Conservation (phyloP, 2,113 vertebrate genomes). For the Verasper variegatus region DNA sequence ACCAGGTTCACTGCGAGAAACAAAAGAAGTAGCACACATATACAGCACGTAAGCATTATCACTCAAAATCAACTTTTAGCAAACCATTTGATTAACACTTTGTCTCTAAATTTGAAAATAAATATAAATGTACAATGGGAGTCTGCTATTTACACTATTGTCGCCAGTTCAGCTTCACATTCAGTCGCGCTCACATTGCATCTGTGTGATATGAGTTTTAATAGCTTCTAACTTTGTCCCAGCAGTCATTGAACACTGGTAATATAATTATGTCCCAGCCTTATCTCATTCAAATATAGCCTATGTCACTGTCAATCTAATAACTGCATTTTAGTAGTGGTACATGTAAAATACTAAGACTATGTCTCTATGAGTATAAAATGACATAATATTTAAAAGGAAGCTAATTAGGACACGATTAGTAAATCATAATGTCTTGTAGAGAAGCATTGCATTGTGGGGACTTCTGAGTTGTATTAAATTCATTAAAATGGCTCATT, state of each 20-base stretch:
- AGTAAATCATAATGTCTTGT: not conserved
- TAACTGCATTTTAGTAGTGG: not conserved
- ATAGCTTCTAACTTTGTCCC: no score
- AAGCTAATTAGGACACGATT: not conserved
- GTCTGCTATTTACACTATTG: no score
- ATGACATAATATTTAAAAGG: not conserved
- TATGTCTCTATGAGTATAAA: not conserved
- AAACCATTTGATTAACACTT: not conserved
- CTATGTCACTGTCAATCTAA: no score
- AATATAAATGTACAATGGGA: no score
- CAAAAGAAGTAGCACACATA: not conserved
- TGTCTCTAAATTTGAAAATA: not conserved
- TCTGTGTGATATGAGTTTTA: no score
- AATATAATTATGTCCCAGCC: no score
- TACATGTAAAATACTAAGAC: not conserved
- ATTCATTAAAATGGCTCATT: not conserved
- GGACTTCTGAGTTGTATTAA: not conserved
- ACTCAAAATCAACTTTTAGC: not conserved
- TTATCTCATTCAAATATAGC: not conserved
- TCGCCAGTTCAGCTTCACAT: no score
- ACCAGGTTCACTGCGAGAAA: conserved; percentile 18
- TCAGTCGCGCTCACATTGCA: no score
- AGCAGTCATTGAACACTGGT: no score
- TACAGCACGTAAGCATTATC: not conserved
- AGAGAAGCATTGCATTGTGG: no score